Percentiles rank a stretch among this genome's conserved stretches.
Evolutionary conservation across 2,888 invertebrate genomes (phyloP).

Genomic region (Athripsodes cinereus): DNA sequence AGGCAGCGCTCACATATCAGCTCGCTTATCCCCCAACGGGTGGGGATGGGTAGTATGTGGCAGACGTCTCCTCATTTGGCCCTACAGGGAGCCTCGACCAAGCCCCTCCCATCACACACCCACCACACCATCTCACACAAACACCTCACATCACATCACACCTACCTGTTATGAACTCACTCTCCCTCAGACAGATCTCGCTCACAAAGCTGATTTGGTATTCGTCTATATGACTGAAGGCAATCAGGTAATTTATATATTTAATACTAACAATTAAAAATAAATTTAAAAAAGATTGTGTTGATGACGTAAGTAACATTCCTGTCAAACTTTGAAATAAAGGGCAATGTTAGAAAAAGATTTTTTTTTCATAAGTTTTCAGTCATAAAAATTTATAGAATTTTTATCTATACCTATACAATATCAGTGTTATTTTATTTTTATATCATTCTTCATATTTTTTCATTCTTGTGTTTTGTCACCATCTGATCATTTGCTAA

Average conservation of each 20-base stretch:
- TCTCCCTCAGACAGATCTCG: slow-evolving; percentile 86
- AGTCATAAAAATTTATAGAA: too few species aligned
- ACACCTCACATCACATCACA: slow-evolving; percentile 35
- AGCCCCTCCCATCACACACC: slow-evolving; percentile 34
- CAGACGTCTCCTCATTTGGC: slow-evolving; percentile 81
- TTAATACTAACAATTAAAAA: too few species aligned
- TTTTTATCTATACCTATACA: too few species aligned
- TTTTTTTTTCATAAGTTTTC: too few species aligned
- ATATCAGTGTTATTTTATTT: too few species aligned
- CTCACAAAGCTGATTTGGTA: slow-evolving; percentile 81
- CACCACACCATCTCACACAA: slow-evolving; percentile 34
- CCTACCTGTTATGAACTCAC: slow-evolving; percentile 78
- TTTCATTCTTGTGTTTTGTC: too few species aligned
- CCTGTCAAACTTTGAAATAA: too few species aligned
- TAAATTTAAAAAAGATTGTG: too few species aligned
- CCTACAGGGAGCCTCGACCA: slow-evolving; percentile 51
- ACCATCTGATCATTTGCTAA: too few species aligned
- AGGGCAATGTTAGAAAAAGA: too few species aligned
- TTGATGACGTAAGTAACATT: too few species aligned
- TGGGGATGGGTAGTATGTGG: slow-evolving; percentile 87
- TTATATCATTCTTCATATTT: too few species aligned
- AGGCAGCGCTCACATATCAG: slow-evolving; percentile 55
- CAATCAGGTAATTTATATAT: slow-evolving; percentile 47
- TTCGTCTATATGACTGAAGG: slow-evolving; percentile 59
- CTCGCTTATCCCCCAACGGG: slow-evolving; percentile 59